phyloP scores from a whole-genome alignment of 92 coral and sea anemone genomes.

The Montipora capitata region DNA sequence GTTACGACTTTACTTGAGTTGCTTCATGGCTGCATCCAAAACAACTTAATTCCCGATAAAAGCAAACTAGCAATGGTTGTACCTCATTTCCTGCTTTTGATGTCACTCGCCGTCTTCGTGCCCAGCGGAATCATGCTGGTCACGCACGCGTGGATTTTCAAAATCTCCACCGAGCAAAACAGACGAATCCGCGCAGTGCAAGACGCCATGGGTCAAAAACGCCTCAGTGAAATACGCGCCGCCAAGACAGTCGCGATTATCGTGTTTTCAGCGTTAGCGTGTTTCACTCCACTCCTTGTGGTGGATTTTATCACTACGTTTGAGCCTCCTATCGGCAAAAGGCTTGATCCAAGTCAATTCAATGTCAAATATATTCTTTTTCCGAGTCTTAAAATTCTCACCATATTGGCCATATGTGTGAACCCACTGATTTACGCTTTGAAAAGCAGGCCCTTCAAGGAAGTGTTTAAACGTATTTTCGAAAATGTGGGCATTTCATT shows the following conservation, averaged over 20 bases:
- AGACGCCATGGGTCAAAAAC: conserved; percentile 22
- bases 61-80: neutral
- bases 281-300: conserved; percentile 29
- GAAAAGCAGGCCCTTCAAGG: too few relatives aligned
- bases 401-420: too few relatives aligned
- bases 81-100: conserved; percentile 17
- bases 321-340: too few relatives aligned
- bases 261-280: conserved; percentile 41
- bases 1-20: neutral
- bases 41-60: neutral
- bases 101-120: conserved; percentile 21
- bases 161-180: conserved; percentile 17
- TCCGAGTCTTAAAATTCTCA: too few relatives aligned
- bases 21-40: conserved; percentile 23
- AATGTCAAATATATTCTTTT: too few relatives aligned
- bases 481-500: too few relatives aligned
- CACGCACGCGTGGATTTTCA: conserved; percentile 45
- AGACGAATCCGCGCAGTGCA: conserved; percentile 24
- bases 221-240: conserved; percentile 43
- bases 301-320: too few relatives aligned
- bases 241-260: conserved; percentile 32
- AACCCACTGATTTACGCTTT: too few relatives aligned
- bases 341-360: too few relatives aligned
- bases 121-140: conserved; percentile 40
- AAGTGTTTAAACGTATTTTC: too few relatives aligned